Base-by-base conservation (phyloP, 2,888 invertebrate genomes). In the Nowickia ferox region DNA sequence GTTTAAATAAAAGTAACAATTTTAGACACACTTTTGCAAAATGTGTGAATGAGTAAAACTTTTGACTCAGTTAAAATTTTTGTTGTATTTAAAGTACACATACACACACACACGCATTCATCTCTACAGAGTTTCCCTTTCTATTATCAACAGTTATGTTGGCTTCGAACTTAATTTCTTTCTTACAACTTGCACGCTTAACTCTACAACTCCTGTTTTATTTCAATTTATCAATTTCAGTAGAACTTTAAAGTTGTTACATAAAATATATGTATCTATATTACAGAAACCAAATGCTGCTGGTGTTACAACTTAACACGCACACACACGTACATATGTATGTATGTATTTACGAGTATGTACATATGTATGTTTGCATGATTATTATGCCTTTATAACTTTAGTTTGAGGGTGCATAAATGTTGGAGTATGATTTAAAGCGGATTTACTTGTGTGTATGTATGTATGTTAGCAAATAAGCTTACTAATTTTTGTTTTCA, bases 361-460 rank as follows among this genome's bases (percentile, higher is more conserved):
- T 38, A 38, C 19, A 1, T 13, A 46, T 4, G 30, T 30, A 30
- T 6, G 2, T 30, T 30, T 30, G 30, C 2, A 6, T 30, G n/a
- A n/a, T n/a, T 51, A n/a, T n/a, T 51, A n/a, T 51, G n/a, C n/a
- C 48, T 15, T 10, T 53, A 19, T 9, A 10, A 4, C 10, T 19
- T 17, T 19, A 53, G 10, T 53, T 53, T 53, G 19, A 53, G 53
- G 17, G 53, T 53, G 53, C 9, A 11, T 17, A 19, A 63, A 63
- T 11, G 46, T 17, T 48, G n/a, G 30, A 59, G 30, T 46, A 68
- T 72, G 53, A 78, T 44, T 44, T 17, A 48, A 59, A 59, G 57
- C 46, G 22, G 59, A 61, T 69, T 69, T 40, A 55, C 4, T 30
- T 30, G 4, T 30, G 6, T 30, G 30, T 30, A 30, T 5, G 30